Evolutionary conservation across 2,113 vertebrate genomes (phyloP), one percentile per base, ranked within the genome.

Genomic region (Amblyopsis rosae): DNA sequence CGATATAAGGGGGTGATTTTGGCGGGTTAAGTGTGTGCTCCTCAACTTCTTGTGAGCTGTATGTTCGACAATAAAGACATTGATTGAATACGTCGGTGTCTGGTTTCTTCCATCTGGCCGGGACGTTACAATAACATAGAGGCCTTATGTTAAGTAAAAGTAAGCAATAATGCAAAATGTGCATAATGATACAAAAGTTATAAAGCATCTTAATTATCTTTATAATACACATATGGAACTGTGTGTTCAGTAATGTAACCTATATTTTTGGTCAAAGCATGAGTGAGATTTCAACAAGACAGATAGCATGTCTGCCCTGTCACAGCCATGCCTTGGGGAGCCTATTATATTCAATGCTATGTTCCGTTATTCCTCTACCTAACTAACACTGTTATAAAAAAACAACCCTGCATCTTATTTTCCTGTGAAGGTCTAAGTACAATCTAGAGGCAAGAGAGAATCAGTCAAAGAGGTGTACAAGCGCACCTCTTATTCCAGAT

Each of bases 341-440:
- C 62, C 35, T 9, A n/a, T 53, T 59, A 70, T 73, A 61, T 78
- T 73, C 61, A 63, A 67, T 66, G 6, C 11, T 59, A 65, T 65
- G 61, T 51, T 69, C 45, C 71, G 56, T 63, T 55, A 62, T 32
- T 73, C 50, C 56, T 45, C 32, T 12, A n/a, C 51, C 58, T 69
- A n/a, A 17, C 46, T 62, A 56, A 46, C 33, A 73, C 6, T 55
- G 55, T 60, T 51, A 35, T 67, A 17, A 65, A 62, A 65, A 1
- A 65, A 15, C 19, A 26, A 61, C 53, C 62, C 32, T 26, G 17
- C 62, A 62, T 15, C 51, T 71, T 47, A 19, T 12, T 69, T 72
- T 57, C 16, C 49, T 62, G 48, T 60, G 62, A 50, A 41, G 50
- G 12, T 19, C 3, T 50, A 61, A 26, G 45, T 59, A 56, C 58